phyloP scores from a whole-genome alignment of 2,113 vertebrate species.

The Labeo rohita region DNA sequence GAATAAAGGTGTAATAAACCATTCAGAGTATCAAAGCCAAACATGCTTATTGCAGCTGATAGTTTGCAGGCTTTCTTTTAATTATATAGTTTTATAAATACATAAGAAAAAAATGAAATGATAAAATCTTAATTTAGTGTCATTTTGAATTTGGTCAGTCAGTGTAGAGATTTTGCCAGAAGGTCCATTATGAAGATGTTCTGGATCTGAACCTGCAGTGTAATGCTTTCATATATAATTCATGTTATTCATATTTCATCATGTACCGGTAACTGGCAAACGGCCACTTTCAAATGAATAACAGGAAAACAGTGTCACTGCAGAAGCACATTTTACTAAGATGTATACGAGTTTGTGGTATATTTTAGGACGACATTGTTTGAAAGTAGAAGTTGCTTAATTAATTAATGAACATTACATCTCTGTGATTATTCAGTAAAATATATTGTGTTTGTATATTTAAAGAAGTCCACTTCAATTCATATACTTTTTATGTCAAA shows the following conservation, averaged over 20 bases:
- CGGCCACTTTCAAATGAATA: not conserved
- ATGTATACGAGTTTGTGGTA: not conserved
- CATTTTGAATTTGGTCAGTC: not conserved
- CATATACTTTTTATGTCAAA: too few relatives aligned
- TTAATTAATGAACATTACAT: not conserved
- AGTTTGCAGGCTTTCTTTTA: not conserved
- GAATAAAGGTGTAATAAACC: constrained; percentile 22
- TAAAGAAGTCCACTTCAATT: too few relatives aligned
- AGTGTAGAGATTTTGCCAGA: not conserved
- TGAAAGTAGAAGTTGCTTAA: not conserved
- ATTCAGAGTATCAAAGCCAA: constrained; percentile 1
- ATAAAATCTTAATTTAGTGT: not conserved
- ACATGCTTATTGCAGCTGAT: constrained; percentile 5
- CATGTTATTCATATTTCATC: constrained; percentile 16
- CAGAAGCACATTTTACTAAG: not conserved
- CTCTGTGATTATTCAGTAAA: not conserved
- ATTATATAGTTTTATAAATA: not conserved
- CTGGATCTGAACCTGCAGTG: constrained; percentile 3
- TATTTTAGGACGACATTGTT: not conserved
- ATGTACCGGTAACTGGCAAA: not conserved
- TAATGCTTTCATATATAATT: constrained; percentile 12
- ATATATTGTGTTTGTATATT: not conserved
- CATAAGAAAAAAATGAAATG: not conserved
- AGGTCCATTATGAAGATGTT: not conserved
- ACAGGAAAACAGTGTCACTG: not conserved